A percentile compares a stretch with the other conserved stretches of the same genome.
Conservation (phyloP, 2,113 vertebrate genomes). For the Capreolus pygargus region DNA sequence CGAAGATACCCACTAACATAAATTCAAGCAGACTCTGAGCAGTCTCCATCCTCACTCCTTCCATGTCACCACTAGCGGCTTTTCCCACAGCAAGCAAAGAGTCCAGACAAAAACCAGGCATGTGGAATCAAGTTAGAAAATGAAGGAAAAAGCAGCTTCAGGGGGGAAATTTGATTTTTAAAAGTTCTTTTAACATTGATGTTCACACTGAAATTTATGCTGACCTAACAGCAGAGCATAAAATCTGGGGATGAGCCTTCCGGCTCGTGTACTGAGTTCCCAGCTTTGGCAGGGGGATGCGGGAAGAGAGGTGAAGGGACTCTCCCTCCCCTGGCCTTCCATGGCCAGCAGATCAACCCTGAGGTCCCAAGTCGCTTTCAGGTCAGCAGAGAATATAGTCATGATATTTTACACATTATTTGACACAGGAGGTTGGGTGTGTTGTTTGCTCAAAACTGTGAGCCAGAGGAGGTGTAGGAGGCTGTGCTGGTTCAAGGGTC, state of each 20-base stretch:
- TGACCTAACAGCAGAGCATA: neutral
- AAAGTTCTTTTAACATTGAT: neutral
- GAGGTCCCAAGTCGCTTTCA: neutral
- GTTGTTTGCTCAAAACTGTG: slow-evolving; percentile 22
- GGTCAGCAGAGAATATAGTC: neutral
- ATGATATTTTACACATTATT: neutral
- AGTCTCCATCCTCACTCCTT: neutral
- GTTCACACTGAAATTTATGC: neutral
- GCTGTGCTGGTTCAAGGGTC: neutral
- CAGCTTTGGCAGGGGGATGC: neutral
- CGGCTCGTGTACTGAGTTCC: neutral
- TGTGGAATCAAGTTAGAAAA: neutral
- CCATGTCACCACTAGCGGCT: neutral
- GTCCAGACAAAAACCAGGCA: neutral
- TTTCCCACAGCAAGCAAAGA: neutral
- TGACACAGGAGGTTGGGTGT: neutral
- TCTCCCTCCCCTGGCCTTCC: neutral
- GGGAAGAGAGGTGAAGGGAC: too few relatives aligned
- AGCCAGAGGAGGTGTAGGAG: neutral
- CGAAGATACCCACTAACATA: neutral
- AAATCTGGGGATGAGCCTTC: neutral
- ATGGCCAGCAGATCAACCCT: neutral
- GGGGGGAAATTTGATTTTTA: neutral
- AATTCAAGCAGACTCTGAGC: neutral
- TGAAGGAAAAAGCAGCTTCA: neutral